Base-by-base conservation (phyloP, 1,140 invertebrate genomes). In the Anthonomus grandis region DNA sequence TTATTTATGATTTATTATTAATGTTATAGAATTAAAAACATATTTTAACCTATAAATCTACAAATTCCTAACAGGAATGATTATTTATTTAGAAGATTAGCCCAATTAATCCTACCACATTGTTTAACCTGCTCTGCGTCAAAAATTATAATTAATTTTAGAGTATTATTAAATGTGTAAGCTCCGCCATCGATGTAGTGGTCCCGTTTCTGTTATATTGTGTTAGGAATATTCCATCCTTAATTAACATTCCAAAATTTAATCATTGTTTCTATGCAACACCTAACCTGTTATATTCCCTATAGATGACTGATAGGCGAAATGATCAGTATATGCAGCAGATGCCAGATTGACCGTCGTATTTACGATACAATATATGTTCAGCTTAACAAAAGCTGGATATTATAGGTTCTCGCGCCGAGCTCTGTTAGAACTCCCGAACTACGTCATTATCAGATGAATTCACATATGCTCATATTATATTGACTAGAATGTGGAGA, bases 371-470 rank as follows among this genome's bases (percentile, higher is more conserved):
- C 21, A 44, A 21, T 52, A 38, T 52, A 42, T 52, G 24, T 52
- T 52, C 37, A 52, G 42, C 42, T 17, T 17, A 52, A 52, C 49
- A 52, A 52, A 52, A 52, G 49, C 49, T 42, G 31, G 10, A 44
- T 19, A n/a, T n/a, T n/a, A n/a, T n/a, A 44, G 6, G 19, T 22
- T 44, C 24, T 22, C 24, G 6, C 19, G 21, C 8, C 31, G 36
- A 38, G 48, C 48, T 38, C 13, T 25, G 51, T 44, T 53, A 45
- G 34, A 34, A 53, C 51, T 44, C 24, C 51, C 51, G 51, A 22
- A 39, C 51, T 55, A 46, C 52, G 52, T 55, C 27, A 55, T 55
- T 55, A 55, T 55, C 52, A 55, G 52, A 55, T 55, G 52, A 37
- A 46, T 55, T 39, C 50, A 27, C 31, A 18, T 25, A 25, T 38